Evolutionary conservation across 2,797 vertebrate species (phyloP), one percentile per base, ranked within the genome.

Genomic region (Esox masquinongy): DNA sequence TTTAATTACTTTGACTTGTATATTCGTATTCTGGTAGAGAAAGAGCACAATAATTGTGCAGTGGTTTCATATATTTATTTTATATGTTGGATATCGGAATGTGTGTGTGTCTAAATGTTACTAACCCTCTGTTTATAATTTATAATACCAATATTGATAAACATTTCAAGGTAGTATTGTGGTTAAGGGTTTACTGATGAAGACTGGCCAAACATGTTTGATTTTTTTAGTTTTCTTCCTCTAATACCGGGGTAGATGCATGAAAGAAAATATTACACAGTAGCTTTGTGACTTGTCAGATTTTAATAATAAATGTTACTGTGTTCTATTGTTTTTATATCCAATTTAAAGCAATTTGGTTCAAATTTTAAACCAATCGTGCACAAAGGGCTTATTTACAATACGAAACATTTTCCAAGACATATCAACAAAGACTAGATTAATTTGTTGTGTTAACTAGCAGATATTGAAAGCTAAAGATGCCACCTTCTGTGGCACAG

Each of bases 31-130:
- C 17, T 53, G 51, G 6, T 19, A 19, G 7, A 53, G 19, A 53
- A 53, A 53, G n/a, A 64, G 34, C 2, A 39, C 59, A 61, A 5
- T 5, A 39, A 22, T n/a, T 43, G 59, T 29, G 24, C 16, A 61
- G 24, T 63, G 36, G 53, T 31, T 16, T 63, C 19, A 34, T 64
- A 64, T n/a, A 34, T 17, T 51, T 34, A 51, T 49, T 73, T 2
- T 39, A 74, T 56, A 15, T 53, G 75, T 73, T 53, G 69, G 72
- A 71, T 74, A 67, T 71, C 72, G 72, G 74, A 64, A 68, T 77
- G 76, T 78, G 66, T 50, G 77, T 77, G 72, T 75, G 79, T 64
- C 50, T 77, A 80, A 50, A 74, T 74, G 81, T 80, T 77, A 72
- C 19, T 72, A 68, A 72, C 34, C 50, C 47, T 68, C 29, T 34